A percentile compares a stretch with the other conserved stretches of the same genome.
Evolutionary conservation across 2,113 vertebrate genomes (phyloP).

Genomic region (Phalacrocorax brasilianus): DNA sequence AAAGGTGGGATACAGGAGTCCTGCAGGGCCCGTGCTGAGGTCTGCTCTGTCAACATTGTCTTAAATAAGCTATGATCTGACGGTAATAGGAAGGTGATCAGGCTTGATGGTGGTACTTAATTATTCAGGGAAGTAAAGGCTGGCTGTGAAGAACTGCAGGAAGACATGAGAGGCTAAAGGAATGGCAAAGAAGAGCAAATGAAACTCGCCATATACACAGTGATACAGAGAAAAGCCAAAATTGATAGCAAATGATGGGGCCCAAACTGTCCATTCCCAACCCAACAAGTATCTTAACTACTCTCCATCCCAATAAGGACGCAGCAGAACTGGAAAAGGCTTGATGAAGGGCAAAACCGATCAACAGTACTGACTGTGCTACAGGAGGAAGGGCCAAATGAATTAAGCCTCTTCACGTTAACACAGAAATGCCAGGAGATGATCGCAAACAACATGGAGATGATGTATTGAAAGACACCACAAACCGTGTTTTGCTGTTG

Average conservation of each 20-base stretch:
- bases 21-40: neutral
- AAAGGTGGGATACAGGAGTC: neutral
- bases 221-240: neutral
- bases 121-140: neutral
- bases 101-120: neutral
- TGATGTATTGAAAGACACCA: neutral
- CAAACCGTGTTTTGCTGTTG: neutral
- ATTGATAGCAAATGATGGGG: neutral
- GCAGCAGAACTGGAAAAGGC: neutral
- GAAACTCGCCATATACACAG: neutral
- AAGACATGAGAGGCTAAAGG: neutral
- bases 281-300: neutral
- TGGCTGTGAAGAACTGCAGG: neutral
- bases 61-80: neutral
- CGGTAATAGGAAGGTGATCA: neutral
- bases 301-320: neutral
- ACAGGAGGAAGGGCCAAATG: neutral
- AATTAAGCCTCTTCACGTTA: neutral
- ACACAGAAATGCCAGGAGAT: neutral
- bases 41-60: neutral
- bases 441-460: accelerated
- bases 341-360: neutral
- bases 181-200: neutral
- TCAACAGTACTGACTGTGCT: neutral
- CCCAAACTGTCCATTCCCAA: neutral